phyloP scores from a whole-genome alignment of 1,140 invertebrate species.

The Polypedilum pembai region DNA sequence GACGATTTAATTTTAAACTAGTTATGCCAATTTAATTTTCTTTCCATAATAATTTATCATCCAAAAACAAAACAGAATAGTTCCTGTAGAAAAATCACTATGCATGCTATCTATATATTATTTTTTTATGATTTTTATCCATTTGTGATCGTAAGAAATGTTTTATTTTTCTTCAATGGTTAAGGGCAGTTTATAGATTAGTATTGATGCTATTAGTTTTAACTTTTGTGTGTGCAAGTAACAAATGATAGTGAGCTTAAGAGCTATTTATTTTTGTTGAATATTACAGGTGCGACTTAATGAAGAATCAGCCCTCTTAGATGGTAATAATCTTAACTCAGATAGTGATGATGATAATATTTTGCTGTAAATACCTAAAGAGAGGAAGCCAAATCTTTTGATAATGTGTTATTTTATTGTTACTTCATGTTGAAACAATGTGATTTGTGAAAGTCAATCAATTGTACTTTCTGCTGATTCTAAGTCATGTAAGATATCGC shows the following conservation, averaged over 20 bases:
- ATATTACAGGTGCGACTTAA: background rate
- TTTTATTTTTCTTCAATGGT: background rate
- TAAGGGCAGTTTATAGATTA: background rate
- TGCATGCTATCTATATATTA: background rate
- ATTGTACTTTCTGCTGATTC: background rate
- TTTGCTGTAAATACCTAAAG: conserved; percentile 21
- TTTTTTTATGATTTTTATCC: background rate
- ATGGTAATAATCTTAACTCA: background rate
- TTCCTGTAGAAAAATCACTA: conserved; percentile 26
- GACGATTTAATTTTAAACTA: conserved; percentile 23
- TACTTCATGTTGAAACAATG: background rate
- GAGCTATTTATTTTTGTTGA: background rate
- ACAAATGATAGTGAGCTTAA: background rate
- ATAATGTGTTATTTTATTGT: background rate
- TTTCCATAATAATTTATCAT: background rate
- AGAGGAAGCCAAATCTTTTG: background rate
- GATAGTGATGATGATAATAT: conserved; percentile 24
- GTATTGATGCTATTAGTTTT: background rate
- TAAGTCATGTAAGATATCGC: background rate
- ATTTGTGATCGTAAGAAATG: background rate
- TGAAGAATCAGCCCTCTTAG: conserved; percentile 15
- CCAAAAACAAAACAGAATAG: background rate
- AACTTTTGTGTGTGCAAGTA: background rate
- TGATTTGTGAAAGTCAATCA: background rate
- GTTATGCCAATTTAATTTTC: background rate